phyloP scores from a whole-genome alignment of 2,113 vertebrate species.

The Esox niger region DNA sequence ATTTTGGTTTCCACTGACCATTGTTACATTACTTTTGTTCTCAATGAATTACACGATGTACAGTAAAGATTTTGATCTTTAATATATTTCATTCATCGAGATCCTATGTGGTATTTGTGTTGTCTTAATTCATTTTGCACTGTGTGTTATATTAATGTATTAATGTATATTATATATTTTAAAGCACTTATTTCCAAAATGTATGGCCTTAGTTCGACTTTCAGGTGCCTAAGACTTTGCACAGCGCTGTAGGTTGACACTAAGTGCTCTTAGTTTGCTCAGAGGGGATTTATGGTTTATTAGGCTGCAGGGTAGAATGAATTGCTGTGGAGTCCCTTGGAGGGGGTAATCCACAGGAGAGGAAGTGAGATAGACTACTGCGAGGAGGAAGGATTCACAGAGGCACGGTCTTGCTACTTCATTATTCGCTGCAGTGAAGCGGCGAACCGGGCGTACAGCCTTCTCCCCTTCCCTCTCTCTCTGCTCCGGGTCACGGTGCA shows the following conservation, averaged over 20 bases:
- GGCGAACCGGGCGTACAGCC: conserved; percentile 10
- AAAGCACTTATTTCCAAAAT: too few species aligned
- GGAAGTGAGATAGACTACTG: neutral
- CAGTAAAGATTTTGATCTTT: too few species aligned
- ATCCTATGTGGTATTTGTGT: too few species aligned
- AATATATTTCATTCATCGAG: too few species aligned
- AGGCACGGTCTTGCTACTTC: neutral
- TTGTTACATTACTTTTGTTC: too few species aligned
- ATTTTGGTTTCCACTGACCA: too few species aligned
- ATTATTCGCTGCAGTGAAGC: conserved; percentile 20
- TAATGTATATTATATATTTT: too few species aligned
- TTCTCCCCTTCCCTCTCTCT: conserved; percentile 29
- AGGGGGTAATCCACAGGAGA: conserved; percentile 16
- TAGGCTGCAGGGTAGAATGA: conserved; percentile 38
- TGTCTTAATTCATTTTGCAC: too few species aligned
- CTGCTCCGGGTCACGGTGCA: conserved; percentile 41
- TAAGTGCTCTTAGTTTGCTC: conserved; percentile 48
- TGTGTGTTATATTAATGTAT: too few species aligned
- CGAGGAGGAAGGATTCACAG: neutral
- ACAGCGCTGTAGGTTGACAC: conserved; percentile 36
- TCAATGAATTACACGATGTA: too few species aligned
- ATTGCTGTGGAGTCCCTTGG: conserved; percentile 10
- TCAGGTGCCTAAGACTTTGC: too few species aligned
- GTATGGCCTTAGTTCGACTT: too few species aligned
- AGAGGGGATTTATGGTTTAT: conserved; percentile 43